Base-by-base conservation (phyloP, 1,140 invertebrate species). In the Cydia pomonella region DNA sequence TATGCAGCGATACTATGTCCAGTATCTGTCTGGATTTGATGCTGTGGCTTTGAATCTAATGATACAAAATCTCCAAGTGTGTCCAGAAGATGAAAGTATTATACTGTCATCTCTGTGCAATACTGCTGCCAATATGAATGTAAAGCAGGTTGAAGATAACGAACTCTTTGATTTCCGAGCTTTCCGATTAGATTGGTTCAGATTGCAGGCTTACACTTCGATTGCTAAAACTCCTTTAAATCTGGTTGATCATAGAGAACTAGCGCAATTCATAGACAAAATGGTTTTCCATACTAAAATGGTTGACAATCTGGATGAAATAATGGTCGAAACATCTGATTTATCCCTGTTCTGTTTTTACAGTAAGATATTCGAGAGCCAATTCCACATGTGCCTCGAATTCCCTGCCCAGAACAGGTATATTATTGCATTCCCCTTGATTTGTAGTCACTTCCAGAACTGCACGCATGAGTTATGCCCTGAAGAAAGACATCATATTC, bases 391-490 rank as follows among this genome's bases (percentile, higher is more conserved):
- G 97, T 99, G 98, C 92, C 94, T 99, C 80, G 98, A 99, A 92
- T 99, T 99, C 92, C 98, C 98, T 27, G 98, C 98, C 23, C 98
- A 99, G 93, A 99, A 99, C 93, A 95, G 98, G 23, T 99, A 97
- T 85, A 99, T 99, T 76, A 97, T 99, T 78, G 97, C 98, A 38
- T 99, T 99, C 92, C 99, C 99, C 13, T 94, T 99, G 73, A 98
- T 99, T 81, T 99, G 99, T 91, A 97, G 97, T 78, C 99, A 99
- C 89, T 99, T 99, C 87, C 98, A 99, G 93, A 97, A 98, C 87
- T 98, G 98, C 82, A 99, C 98, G 0, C 99, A 99, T 93, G 98
- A 99, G 85, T 94, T 99, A 71, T 99, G 99, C 87, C 99, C 99
- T 0, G 99, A 99, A 94, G 99, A 99, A 95, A 94, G 99, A 77